Base-by-base conservation (phyloP, 2,113 vertebrate species). In the Vicugna pacos region DNA sequence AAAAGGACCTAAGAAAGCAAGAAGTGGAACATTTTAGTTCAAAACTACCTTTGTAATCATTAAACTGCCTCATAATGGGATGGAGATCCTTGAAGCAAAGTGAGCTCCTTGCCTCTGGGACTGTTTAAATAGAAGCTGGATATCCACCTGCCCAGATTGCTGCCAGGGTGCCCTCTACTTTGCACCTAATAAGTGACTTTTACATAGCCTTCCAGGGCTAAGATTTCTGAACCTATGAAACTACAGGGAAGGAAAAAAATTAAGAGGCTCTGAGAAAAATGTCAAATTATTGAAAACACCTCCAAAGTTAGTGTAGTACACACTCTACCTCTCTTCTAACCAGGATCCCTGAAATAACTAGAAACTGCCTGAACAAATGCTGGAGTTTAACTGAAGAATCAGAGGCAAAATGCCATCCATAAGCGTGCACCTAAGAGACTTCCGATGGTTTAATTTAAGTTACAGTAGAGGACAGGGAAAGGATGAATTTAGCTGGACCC, bases 401-500 rank as follows among this genome's bases (percentile, higher is more conserved):
- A 67, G 42, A 52, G 42, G 67, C n/a, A 75, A 89, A 89, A 86
- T 85, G 46, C 8, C n/a, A 35, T 35, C 16, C 35, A 8, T 87
- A 24, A 88, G 12, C 12, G 20, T 87, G 15, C 19, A 87, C 20
- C 30, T 32, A 58, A 79, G 38, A 82, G 52, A 87, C 35, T 93
- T 81, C 32, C 46, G 19, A 80, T 85, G 58, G 58, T 46, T 35
- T 60, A 54, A 89, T 35, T 89, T 70, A 94, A 89, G 35, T 94
- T 88, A 88, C 5, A 56, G 7, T 70, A 92, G 28, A 95, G 28
- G 32, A 80, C 1, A 38, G 8, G 42, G 12, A 94, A 94, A 11
- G 75, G n/a, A 86, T 81, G 5, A 85, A 54, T 94, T 52, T 92
- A 69, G 75, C 28, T 80, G 60, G 14, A 60, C 26, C 16, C 46